Evolutionary conservation across 2,113 vertebrate genomes (phyloP).

Genomic region (Triplophysa tibetana): DNA sequence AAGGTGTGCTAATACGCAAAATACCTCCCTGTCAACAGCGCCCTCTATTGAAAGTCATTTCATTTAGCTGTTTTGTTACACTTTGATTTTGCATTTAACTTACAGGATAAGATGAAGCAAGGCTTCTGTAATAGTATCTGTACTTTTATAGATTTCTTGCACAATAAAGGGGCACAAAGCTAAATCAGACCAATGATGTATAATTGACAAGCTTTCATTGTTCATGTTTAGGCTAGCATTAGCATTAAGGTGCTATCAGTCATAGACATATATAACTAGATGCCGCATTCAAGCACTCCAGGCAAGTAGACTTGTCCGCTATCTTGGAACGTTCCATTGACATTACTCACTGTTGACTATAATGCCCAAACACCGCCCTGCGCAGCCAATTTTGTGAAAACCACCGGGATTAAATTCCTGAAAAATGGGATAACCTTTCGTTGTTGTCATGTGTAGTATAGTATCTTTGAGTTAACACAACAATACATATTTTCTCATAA

Average conservation of each 20-base stretch:
- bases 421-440: no score
- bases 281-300: no score
- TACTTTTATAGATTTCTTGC: neutral
- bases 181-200: neutral
- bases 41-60: constrained; percentile 8
- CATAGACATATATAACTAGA: no score
- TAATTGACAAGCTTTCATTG: constrained; percentile 21
- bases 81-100: constrained; percentile 9
- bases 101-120: neutral
- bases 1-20: constrained; percentile 10
- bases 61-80: constrained; percentile 17
- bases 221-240: constrained; percentile 18
- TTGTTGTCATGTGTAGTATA: no score
- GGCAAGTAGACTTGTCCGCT: no score
- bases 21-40: neutral
- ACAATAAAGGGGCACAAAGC: neutral
- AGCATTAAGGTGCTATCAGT: constrained; percentile 37
- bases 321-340: no score
- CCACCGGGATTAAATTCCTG: no score
- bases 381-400: no score
- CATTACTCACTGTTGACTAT: no score
- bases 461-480: no score
- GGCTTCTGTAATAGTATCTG: neutral
- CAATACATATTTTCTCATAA: no score
- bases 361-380: no score